These are phyloP conservation scores for Esox masquinongy DNA, from an alignment of 2,797 vertebrate genomes.

Conservation along the genomic window DNA sequence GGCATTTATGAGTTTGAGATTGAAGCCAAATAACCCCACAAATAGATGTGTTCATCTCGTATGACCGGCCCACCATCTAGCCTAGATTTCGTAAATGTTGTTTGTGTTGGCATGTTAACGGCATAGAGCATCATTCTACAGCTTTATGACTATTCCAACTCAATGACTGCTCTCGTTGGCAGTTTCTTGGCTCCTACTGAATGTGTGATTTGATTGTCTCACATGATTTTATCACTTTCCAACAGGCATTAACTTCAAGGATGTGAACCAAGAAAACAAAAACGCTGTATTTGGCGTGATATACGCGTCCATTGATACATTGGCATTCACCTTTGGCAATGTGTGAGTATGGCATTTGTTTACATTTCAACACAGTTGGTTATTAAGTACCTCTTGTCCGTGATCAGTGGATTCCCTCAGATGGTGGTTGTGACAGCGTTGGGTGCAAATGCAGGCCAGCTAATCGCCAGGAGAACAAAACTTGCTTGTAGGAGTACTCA, in stretches of 20 bases:
- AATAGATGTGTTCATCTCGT: neutral
- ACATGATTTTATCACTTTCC: conserved; percentile 30
- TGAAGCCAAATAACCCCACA: too few species aligned
- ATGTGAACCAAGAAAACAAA: conserved; percentile 88
- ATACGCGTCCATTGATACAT: conserved; percentile 89
- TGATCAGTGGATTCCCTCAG: neutral
- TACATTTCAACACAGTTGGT: conserved; percentile 32
- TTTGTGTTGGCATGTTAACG: conserved; percentile 6
- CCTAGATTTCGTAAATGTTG: neutral
- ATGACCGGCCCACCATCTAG: neutral
- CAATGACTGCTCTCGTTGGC: conserved; percentile 25
- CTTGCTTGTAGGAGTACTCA: neutral
- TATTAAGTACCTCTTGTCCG: conserved; percentile 29
- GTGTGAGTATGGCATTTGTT: conserved; percentile 85
- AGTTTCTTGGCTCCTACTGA: conserved; percentile 10
- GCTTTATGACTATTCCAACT: neutral
- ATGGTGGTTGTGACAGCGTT: too few species aligned
- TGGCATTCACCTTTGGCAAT: conserved; percentile 98
- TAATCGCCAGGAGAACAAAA: too few species aligned
- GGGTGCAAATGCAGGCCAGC: too few species aligned
- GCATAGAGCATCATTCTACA: neutral
- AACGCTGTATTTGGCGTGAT: conserved; percentile 87
- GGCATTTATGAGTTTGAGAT: too few species aligned
- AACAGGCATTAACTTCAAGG: conserved; percentile 90
- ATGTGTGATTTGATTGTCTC: conserved; percentile 24